Evolutionary conservation across 2,888 invertebrate species (phyloP).

Genomic region (Protula sp.): DNA sequence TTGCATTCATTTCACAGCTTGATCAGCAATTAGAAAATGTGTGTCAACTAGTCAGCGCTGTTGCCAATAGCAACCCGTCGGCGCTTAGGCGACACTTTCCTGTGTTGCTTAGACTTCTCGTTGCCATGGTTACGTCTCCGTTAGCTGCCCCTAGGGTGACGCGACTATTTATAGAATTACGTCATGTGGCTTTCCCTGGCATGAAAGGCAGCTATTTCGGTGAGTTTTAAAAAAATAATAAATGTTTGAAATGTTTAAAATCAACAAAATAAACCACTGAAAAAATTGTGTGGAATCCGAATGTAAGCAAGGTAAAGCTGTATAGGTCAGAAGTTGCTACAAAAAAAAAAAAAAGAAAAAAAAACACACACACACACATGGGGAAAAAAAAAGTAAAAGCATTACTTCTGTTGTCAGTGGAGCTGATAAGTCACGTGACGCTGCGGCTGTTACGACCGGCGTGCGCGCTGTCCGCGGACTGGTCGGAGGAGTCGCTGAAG

Average conservation of each 20-base stretch:
- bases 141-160: slow-evolving; percentile 69
- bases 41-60: slow-evolving; percentile 35
- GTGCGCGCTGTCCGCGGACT: slow-evolving; percentile 69
- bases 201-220: too few species aligned
- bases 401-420: slow-evolving; percentile 50
- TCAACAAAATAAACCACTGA: too few species aligned
- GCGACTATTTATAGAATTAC: slow-evolving; percentile 62
- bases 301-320: too few species aligned
- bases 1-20: slow-evolving; percentile 15
- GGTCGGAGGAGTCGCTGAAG: slow-evolving; percentile 68
- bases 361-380: neutral
- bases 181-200: too few species aligned
- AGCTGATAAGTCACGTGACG: slow-evolving; percentile 67
- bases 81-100: slow-evolving; percentile 60
- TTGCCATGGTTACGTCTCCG: slow-evolving; percentile 69
- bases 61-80: slow-evolving; percentile 56
- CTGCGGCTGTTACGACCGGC: slow-evolving; percentile 72
- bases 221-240: too few species aligned
- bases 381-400: neutral
- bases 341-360: neutral
- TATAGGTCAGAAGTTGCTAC: too few species aligned
- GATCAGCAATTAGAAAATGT: slow-evolving; percentile 5
- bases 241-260: too few species aligned
- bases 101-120: slow-evolving; percentile 60
- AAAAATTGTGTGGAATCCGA: too few species aligned